phyloP scores from a whole-genome alignment of 1,140 invertebrate genomes.

The Pseudomyrmex flavicornis region DNA sequence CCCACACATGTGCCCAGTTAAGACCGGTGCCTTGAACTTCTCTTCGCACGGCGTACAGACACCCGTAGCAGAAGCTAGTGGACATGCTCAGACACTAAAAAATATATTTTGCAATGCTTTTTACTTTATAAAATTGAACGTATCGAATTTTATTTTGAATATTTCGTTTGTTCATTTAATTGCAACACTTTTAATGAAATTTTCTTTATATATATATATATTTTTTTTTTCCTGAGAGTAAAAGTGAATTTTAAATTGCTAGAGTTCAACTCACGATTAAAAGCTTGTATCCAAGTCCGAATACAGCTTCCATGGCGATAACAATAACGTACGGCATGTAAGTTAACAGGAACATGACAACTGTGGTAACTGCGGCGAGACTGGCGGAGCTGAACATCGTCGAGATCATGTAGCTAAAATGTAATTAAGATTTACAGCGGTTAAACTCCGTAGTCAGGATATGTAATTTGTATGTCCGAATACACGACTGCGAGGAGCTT shows the following conservation, averaged over 20 bases:
- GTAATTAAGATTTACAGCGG: constrained; percentile 38
- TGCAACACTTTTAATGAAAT: constrained; percentile 2
- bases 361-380: constrained; percentile 87
- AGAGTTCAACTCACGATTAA: constrained; percentile 85
- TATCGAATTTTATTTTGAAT: not conserved
- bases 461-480: not conserved
- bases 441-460: not conserved
- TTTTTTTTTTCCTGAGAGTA: not conserved
- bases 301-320: constrained; percentile 87
- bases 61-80: constrained; percentile 88
- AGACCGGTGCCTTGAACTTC: constrained; percentile 87
- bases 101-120: constrained; percentile 18
- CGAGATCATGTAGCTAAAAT: constrained; percentile 88
- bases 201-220: not conserved
- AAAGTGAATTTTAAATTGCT: not conserved
- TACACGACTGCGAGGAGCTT: not conserved
- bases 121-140: not conserved
- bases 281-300: constrained; percentile 85
- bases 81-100: constrained; percentile 87
- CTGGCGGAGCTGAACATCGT: constrained; percentile 88
- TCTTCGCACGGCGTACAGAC: constrained; percentile 86
- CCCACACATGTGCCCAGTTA: constrained; percentile 84
- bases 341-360: constrained; percentile 87
- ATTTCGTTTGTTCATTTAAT: not conserved
- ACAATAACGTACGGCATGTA: constrained; percentile 89